phyloP scores from a whole-genome alignment of 2,797 vertebrate species.

The Chloroceryle inda region DNA sequence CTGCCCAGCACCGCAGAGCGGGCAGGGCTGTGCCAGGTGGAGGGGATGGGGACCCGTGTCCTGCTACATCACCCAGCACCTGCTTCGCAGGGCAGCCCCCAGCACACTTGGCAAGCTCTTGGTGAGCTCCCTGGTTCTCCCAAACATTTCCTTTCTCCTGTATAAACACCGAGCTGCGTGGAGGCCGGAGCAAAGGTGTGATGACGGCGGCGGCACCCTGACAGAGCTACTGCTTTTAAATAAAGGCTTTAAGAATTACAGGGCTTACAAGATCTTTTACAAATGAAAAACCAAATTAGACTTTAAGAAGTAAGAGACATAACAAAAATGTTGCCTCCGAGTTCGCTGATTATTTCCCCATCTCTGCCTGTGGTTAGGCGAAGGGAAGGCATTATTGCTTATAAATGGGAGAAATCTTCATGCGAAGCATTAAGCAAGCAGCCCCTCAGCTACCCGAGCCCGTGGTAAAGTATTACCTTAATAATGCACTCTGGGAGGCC shows the following conservation, averaged over 20 bases:
- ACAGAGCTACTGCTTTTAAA: conserved; percentile 62
- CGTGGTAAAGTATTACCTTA: conserved; percentile 69
- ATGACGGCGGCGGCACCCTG: not conserved
- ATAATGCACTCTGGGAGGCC: conserved; percentile 62
- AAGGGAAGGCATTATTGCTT: conserved; percentile 58
- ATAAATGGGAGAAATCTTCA: conserved; percentile 14
- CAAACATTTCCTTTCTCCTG: conserved; percentile 3
- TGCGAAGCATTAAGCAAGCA: not conserved
- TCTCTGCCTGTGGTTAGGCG: not conserved
- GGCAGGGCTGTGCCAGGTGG: not conserved
- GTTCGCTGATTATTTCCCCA: conserved; percentile 13
- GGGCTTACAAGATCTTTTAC: conserved; percentile 45
- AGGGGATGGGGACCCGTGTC: not conserved
- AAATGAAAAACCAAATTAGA: no score
- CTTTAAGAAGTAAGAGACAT: not conserved
- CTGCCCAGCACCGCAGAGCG: not conserved
- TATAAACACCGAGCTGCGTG: conserved; percentile 35
- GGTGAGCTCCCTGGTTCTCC: not conserved
- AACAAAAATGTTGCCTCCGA: not conserved
- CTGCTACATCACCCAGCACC: not conserved
- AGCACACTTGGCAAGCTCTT: not conserved
- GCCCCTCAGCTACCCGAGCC: conserved; percentile 53
- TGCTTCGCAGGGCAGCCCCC: not conserved
- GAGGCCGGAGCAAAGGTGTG: not conserved
- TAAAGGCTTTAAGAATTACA: conserved; percentile 31